Evolutionary conservation across 2,113 vertebrate genomes (phyloP).

Genomic region (Cynopterus brachyotis): DNA sequence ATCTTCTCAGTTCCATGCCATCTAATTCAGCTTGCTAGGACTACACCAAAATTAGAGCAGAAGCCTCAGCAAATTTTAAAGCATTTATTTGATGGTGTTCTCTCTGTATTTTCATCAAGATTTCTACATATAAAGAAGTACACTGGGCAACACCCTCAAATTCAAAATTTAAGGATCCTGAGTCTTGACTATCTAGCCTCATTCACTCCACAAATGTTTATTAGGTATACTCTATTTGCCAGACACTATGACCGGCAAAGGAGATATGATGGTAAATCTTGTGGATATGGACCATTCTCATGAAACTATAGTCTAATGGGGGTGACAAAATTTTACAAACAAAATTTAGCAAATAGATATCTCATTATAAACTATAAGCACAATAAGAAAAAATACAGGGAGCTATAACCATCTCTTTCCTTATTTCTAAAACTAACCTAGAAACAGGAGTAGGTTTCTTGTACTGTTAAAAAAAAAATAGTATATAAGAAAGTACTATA

Average conservation of each 20-base stretch:
- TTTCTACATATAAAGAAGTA: neutral
- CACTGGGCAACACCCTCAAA: neutral
- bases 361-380: neutral
- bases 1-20: neutral
- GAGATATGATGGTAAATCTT: neutral
- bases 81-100: neutral
- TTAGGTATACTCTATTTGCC: neutral
- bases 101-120: slow-evolving; percentile 33
- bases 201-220: slow-evolving; percentile 21
- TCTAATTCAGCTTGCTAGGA: neutral
- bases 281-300: neutral
- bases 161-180: neutral
- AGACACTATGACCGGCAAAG: neutral
- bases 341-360: neutral
- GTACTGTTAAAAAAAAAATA: neutral
- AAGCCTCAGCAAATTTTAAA: neutral
- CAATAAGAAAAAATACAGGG: neutral
- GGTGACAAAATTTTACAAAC: slow-evolving; percentile 9
- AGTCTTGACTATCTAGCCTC: neutral
- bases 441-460: slow-evolving; percentile 25
- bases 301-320: neutral
- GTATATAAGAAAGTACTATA: neutral
- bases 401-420: neutral
- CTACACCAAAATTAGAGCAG: neutral
- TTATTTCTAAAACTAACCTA: neutral